Base-by-base conservation (phyloP, 2,113 vertebrate genomes). In the Chlorodrepanis virens region DNA sequence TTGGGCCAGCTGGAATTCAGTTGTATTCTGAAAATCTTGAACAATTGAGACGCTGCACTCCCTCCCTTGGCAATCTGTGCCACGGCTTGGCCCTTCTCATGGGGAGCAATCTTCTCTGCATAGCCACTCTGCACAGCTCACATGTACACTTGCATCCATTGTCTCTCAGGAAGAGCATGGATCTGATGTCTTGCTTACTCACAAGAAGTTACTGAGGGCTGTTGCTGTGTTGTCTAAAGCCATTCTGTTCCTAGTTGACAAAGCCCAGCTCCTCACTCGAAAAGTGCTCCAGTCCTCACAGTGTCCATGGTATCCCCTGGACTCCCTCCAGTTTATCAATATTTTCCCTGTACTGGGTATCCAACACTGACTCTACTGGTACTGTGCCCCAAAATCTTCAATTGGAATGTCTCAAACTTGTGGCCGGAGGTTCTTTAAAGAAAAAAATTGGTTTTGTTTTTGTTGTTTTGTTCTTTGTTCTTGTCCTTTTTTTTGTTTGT, bases 121-220 rank as follows among this genome's bases (percentile, higher is more conserved):
- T 0, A 68, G 33, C 22, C 18, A 25, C 14, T 44, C 50, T 42
- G 45, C 70, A 37, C 12, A 6, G 21, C 5, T 69, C 9, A 4
- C 12, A 4, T 40, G 53, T 37, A 31, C 59, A 7, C 4, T 42
- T 23, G 1, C 16, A 7, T 39, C 18, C 3, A 0, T 2, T 69
- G 14, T 35, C 15, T 47, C 71, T 52, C 27, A 35, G 22, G 12
- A 77, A 25, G 3, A 72, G 5, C 10, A 12, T 37, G 18, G 44
- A 29, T 71, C 10, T 56, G 60, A 22, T 6, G 6, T 71, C 33
- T 68, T 42, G 6, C 33, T 65, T 50, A 18, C 37, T 60, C 21
- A 15, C 29, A 1, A 0, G 15, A 65, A 13, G 11, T 31, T 54
- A 29, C 15, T 35, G 35, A 25, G 5, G 4, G 11, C 15, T 72